Evolutionary conservation across 2,113 vertebrate species (phyloP), one percentile per base, ranked within the genome.

Genomic region (Apodemus speciosus): DNA sequence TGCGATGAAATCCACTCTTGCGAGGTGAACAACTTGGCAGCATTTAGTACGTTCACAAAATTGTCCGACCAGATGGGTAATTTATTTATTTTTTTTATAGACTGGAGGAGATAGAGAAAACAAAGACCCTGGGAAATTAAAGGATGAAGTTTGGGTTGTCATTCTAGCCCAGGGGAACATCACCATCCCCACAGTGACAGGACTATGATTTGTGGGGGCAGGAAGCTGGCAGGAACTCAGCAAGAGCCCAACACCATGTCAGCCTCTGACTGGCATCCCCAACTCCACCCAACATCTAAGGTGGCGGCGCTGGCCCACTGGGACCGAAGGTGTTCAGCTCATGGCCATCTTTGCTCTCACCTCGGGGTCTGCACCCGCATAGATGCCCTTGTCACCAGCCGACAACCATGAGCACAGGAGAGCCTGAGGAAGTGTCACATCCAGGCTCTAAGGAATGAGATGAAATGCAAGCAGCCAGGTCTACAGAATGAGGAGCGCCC

Each of bases 1-100:
- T 0, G 8, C 46, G 51, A 32, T 32, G 40, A 80, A 40, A 6
- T 3, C 43, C 51, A 20, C 20, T 20, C 0, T n/a, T 35, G n/a
- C 32, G 1, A 38, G 62, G 58, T 6, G 35, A 69, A 43, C 6
- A 4, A 3, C 20, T 76, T 0, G 0, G 13, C 9, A 43, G 25
- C 23, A 1, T 20, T 53, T 25, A 23, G 60, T 3, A 0, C 43
- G 9, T 2, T 38, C 43, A 46, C 51, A 3, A 10, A 2, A 14
- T 3, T 4, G 21, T 15, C 32, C 40, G 3, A 2, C 53, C 84
- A 56, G 62, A 4, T 1, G 58, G 51, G 11, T n/a, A 5, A n/a
- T 32, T 9, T 9, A 32, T 32, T 66, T 66, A 64, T 38, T 58
- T 35, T 40, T 49, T 21, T 40, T 21, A 3, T 3, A 27, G 32